phyloP scores from a whole-genome alignment of 92 coral and sea anemone species.

The Montipora capitata region DNA sequence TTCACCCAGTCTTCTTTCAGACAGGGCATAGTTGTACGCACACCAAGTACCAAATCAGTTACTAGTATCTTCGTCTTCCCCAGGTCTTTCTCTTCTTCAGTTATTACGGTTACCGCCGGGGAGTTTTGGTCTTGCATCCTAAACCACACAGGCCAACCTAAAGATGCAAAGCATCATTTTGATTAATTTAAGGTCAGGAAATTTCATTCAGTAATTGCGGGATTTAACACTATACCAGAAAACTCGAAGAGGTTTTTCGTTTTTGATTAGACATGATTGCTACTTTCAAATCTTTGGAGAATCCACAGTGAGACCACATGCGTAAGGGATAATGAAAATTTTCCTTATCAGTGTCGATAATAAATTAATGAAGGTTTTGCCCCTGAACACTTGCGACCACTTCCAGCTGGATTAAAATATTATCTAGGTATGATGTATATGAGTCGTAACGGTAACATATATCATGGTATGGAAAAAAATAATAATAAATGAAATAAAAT shows the following conservation, averaged over 20 bases:
- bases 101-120: constrained; percentile 53
- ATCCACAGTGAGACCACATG: neutral
- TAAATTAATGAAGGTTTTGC: no score
- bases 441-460: no score
- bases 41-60: constrained; percentile 49
- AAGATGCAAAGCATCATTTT: neutral
- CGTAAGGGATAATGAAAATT: neutral
- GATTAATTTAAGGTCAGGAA: neutral
- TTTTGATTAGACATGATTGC: neutral
- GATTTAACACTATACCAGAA: neutral
- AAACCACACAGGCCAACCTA: constrained; percentile 60
- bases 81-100: constrained; percentile 33
- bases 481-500: no score
- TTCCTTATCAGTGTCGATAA: neutral
- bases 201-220: neutral
- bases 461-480: no score
- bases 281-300: neutral
- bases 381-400: no score
- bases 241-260: no score
- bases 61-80: constrained; percentile 39
- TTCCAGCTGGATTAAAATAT: no score
- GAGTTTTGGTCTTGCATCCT: constrained; percentile 58
- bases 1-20: constrained; percentile 40
- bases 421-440: no score
- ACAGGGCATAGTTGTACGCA: constrained; percentile 62